Base-by-base conservation (phyloP, 2,113 vertebrate species). In the Echinops telfairi region DNA sequence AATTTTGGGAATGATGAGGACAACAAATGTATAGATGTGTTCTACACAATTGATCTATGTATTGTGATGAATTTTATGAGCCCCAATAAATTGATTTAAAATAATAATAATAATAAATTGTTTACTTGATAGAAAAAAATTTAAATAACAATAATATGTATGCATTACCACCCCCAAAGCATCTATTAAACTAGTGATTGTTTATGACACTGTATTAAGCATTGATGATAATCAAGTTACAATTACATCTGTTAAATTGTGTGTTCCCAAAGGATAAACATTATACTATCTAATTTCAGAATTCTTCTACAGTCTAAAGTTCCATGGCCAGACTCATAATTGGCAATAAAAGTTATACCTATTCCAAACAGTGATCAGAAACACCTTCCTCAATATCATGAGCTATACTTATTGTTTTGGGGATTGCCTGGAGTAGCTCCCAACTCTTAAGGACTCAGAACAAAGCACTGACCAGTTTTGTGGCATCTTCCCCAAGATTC, bases 131-230 rank as follows among this genome's bases (percentile, higher is more conserved):
- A n/a, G n/a, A 84, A 83, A 92, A 75, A 82, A 82, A 31, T 33
- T 76, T 93, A 80, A 84, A 92, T 76, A 78, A 66, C 29, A 85
- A 83, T 90, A 75, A 73, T 53, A 40, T 68, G 20, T 43, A 60
- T 60, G 31, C 20, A 71, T 64, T 25, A 78, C 22, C 66, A 62
- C 8, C 22, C 40, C 36, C 20, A 89, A 93, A 89, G 36, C 2
- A 75, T 60, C 88, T 88, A 66, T 77, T 71, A 82, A 3, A 6
- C 3, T 19, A 75, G 38, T 77, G 66, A 85, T 93, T 90, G 1
- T 76, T 88, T 22, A 81, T 53, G 58, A 36, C 29, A 76, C 79
- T 43, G 43, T 81, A 57, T 85, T 60, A 91, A 43, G 60, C 38
- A 11, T 60, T 88, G 23, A 64, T 14, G 81, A 88, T 70, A 83